Evolutionary conservation across 2,797 vertebrate species (phyloP), one percentile per base, ranked within the genome.

Genomic region (Brachyrhaphis roseni): DNA sequence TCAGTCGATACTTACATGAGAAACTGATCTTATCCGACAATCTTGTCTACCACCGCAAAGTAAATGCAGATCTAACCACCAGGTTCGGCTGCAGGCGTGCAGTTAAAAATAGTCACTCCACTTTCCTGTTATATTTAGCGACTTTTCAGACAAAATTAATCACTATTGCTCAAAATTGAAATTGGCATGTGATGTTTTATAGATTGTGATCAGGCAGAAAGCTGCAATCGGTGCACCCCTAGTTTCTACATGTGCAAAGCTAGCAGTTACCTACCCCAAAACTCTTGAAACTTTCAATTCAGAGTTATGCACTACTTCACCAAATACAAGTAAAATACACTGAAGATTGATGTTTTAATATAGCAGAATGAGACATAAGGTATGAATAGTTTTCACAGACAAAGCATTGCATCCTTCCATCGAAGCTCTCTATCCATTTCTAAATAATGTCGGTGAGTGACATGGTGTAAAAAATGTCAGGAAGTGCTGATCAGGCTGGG

Each of bases 401-500:
- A 66, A 34, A 39, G 62, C 20, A 39, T 18, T 66, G 23, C 2
- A 68, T 41, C 36, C 36, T 41, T 68, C 64, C 64, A 12, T 68
- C 23, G 16, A 64, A 64, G 18, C 18, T n/a, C 23, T 28, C 26
- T 46, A n/a, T 72, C 68, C 41, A 16, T 46, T 72, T 28, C 16
- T 72, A 43, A 34, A 55, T 16, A 34, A 46, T 59, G 26, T 5
- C 5, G 26, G 34, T 7, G 16, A 62, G 31, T 20, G 31, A 57
- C 55, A 47, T n/a, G 59, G 39, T 45, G 13, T 15, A 36, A 8
- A 64, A 18, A 59, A 49, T 82, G 76, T 43, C 77, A 59, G 8
- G 75, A 88, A 88, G 72, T 82, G 90, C 87, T 91, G 84, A 91
- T 39, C 34, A 20, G 26, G 72, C 57, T 66, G 59, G 31, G 57